Percentiles rank a stretch among this genome's conserved stretches.
phyloP scores from a whole-genome alignment of 2,113 vertebrate genomes.

The Spermophilus dauricus region DNA sequence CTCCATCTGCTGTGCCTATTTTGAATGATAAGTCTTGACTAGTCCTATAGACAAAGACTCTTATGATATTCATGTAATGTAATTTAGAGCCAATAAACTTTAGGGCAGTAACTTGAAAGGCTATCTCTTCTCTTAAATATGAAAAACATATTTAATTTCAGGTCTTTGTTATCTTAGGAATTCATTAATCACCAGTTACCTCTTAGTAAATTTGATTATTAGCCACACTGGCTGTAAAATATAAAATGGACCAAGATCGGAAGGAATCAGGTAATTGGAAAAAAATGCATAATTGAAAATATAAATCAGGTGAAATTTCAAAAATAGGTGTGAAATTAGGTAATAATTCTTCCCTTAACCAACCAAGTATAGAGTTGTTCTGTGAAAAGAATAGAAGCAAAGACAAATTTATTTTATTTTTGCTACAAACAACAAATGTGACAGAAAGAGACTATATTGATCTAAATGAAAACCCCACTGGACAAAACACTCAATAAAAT shows the following conservation, averaged over 20 bases:
- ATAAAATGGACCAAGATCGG: background rate
- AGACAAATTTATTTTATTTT: background rate
- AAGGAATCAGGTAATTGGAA: background rate
- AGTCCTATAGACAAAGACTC: background rate
- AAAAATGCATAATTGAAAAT: background rate
- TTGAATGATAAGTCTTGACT: slow-evolving; percentile 40
- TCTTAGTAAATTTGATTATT: background rate
- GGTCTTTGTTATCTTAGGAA: background rate
- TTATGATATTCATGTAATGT: slow-evolving; percentile 13
- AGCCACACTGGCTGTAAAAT: background rate
- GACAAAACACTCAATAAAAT: slow-evolving; percentile 65
- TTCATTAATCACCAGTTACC: background rate
- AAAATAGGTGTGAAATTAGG: background rate
- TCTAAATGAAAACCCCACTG: slow-evolving; percentile 30
- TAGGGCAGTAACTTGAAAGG: background rate
- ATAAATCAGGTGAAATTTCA: background rate
- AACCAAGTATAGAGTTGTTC: background rate
- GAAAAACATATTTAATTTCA: background rate
- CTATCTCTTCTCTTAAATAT: background rate
- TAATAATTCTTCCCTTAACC: background rate
- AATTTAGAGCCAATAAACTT: slow-evolving; percentile 52
- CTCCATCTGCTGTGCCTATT: background rate
- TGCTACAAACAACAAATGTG: background rate
- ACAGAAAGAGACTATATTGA: slow-evolving; percentile 21
- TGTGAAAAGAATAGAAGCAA: background rate